Evolutionary conservation across 2,888 invertebrate species (phyloP).

Genomic region (Eucriotettix oculatus): DNA sequence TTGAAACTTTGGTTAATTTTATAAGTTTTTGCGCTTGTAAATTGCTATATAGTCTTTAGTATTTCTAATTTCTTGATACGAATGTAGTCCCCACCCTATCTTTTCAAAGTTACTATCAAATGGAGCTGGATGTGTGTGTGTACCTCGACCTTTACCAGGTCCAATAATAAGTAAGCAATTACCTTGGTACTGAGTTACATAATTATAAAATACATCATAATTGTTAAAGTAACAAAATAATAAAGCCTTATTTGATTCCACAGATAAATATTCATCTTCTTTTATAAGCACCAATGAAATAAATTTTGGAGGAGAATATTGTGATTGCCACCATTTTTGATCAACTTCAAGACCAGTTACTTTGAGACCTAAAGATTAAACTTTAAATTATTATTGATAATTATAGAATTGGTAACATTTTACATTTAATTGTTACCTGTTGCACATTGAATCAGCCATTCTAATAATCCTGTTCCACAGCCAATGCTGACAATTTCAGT

Average conservation of each 20-base stretch:
- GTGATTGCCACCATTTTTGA: slow-evolving; percentile 52
- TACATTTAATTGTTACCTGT: slow-evolving; percentile 31
- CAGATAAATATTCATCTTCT: slow-evolving; percentile 21
- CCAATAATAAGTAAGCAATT: slow-evolving; percentile 56
- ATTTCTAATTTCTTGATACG: slow-evolving; percentile 38
- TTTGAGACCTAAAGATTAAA: slow-evolving; percentile 32
- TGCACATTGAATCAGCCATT: slow-evolving; percentile 55
- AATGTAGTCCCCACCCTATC: slow-evolving; percentile 37
- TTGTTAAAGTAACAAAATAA: slow-evolving; percentile 74
- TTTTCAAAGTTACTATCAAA: slow-evolving; percentile 34
- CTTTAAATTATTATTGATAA: not conserved
- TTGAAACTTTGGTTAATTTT: too few relatives aligned
- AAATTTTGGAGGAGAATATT: slow-evolving; percentile 53
- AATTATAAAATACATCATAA: slow-evolving; percentile 46
- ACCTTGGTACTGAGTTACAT: slow-evolving; percentile 45
- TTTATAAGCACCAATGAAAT: slow-evolving; percentile 42
- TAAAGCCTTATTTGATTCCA: slow-evolving; percentile 28
- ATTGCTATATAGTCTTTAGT: slow-evolving; percentile 48
- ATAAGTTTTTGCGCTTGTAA: slow-evolving; percentile 25
- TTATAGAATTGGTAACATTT: not conserved
- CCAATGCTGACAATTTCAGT: slow-evolving; percentile 48
- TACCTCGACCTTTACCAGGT: slow-evolving; percentile 40
- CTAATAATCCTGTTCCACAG: slow-evolving; percentile 66
- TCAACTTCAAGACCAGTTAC: slow-evolving; percentile 62
- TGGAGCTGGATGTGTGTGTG: slow-evolving; percentile 55